phyloP scores from a whole-genome alignment of 2,888 invertebrate species.

The Tinea trinotella region DNA sequence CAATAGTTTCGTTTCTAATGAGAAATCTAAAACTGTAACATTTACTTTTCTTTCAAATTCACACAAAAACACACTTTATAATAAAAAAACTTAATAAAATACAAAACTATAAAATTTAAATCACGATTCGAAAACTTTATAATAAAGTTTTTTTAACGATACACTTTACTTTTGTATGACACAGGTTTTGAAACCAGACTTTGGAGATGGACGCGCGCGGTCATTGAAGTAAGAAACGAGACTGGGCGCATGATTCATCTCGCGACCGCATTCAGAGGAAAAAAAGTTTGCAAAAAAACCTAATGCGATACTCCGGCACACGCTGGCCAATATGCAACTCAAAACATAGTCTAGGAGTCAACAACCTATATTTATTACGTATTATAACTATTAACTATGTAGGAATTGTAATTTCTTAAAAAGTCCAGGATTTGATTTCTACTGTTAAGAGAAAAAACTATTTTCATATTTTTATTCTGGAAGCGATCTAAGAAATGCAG shows the following conservation, averaged over 20 bases:
- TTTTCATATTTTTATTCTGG: too few relatives aligned
- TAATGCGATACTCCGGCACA: slow-evolving; percentile 10
- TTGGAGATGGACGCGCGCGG: slow-evolving; percentile 32
- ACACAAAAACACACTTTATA: slow-evolving; percentile 20
- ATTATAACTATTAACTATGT: not conserved
- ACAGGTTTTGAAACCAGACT: slow-evolving; percentile 19
- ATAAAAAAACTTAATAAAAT: slow-evolving; percentile 25
- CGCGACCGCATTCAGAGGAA: slow-evolving; percentile 28
- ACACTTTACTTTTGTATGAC: slow-evolving; percentile 12
- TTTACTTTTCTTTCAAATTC: not conserved
- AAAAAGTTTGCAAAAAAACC: slow-evolving; percentile 34
- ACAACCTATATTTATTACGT: not conserved
- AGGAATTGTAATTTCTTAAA: too few relatives aligned
- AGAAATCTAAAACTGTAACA: not conserved
- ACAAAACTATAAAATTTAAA: slow-evolving; percentile 22
- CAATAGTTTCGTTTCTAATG: not conserved
- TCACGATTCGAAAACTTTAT: slow-evolving; percentile 11
- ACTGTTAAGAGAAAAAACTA: too few relatives aligned
- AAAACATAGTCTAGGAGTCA: not conserved
- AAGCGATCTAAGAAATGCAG: too few relatives aligned
- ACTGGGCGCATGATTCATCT: slow-evolving; percentile 59
- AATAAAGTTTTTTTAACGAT: slow-evolving; percentile 8
- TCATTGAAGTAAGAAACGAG: slow-evolving; percentile 37
- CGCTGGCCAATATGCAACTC: slow-evolving; percentile 13
- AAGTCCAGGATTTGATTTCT: too few relatives aligned